These are phyloP conservation scores for Orientallactaga bullata DNA, from an alignment of 2,113 vertebrate species.

Conservation along the genomic window DNA sequence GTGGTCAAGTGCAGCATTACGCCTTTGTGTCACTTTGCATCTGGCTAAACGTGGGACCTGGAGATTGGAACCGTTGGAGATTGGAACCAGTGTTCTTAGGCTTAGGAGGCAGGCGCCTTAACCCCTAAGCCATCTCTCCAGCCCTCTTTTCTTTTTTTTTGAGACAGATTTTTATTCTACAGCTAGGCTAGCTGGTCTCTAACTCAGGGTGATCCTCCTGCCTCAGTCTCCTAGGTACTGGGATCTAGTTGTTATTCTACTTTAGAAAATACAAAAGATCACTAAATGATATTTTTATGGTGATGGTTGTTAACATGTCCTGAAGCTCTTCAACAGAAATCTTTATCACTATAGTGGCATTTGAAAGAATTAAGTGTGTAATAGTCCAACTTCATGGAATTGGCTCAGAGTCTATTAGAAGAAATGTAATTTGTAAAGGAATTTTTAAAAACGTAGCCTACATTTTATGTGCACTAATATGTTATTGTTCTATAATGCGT, in stretches of 20 bases:
- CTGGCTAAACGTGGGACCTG: no score
- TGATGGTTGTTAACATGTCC: slow-evolving; percentile 42
- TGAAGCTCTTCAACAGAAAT: neutral
- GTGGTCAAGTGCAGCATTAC: no score
- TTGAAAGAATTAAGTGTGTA: slow-evolving; percentile 45
- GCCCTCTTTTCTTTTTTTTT: neutral
- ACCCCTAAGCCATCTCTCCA: no score
- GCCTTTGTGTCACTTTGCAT: no score
- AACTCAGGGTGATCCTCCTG: neutral
- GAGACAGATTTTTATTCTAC: neutral
- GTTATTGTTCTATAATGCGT: neutral
- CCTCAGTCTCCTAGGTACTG: neutral
- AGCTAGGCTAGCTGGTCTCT: neutral
- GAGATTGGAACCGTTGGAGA: no score
- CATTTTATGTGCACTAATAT: neutral
- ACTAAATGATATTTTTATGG: slow-evolving; percentile 49
- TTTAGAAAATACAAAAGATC: slow-evolving; percentile 70
- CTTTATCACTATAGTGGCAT: slow-evolving; percentile 36
- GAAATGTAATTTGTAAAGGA: slow-evolving; percentile 20
- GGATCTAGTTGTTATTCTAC: neutral
- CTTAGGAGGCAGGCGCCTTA: no score
- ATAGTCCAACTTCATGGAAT: neutral
- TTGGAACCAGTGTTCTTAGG: no score
- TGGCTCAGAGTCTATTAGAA: slow-evolving; percentile 11
- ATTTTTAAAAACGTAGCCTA: slow-evolving; percentile 6